Evolutionary conservation across 2,113 vertebrate species (phyloP).

Genomic region (Poeciliopsis occidentalis): DNA sequence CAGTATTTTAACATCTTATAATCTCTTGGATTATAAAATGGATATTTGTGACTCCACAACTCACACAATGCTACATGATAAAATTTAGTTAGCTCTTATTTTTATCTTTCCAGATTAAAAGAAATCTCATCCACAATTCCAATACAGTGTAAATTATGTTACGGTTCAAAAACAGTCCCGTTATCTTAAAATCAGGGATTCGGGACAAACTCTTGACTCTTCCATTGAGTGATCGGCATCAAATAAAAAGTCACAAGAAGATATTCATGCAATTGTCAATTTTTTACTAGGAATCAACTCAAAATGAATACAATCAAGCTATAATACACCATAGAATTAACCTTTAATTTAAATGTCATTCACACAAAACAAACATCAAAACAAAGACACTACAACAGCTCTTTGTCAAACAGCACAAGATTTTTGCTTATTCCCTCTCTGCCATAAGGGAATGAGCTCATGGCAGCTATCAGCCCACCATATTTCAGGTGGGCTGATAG

Average conservation of each 20-base stretch:
- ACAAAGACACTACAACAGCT: background rate
- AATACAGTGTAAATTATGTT: background rate
- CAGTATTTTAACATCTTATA: slow-evolving; percentile 27
- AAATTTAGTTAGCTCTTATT: background rate
- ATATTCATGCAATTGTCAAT: too few species aligned
- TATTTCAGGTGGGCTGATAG: background rate
- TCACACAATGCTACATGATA: slow-evolving; percentile 8
- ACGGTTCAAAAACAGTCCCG: background rate
- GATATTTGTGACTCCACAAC: slow-evolving; percentile 40
- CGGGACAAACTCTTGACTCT: background rate
- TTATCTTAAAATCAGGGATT: background rate
- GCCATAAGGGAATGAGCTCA: too few species aligned
- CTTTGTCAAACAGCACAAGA: background rate
- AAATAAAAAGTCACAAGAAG: background rate
- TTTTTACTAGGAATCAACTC: background rate
- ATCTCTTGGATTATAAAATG: slow-evolving; percentile 30
- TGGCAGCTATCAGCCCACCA: background rate
- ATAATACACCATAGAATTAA: background rate
- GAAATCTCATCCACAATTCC: background rate
- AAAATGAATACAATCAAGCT: background rate
- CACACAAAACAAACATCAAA: background rate
- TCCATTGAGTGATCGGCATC: background rate
- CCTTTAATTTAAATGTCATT: background rate
- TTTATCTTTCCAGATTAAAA: background rate
- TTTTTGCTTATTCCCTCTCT: background rate